Percentiles rank a stretch among this genome's conserved stretches.
phyloP scores from a whole-genome alignment of 2,113 vertebrate species.

The Psilopogon haemacephalus region DNA sequence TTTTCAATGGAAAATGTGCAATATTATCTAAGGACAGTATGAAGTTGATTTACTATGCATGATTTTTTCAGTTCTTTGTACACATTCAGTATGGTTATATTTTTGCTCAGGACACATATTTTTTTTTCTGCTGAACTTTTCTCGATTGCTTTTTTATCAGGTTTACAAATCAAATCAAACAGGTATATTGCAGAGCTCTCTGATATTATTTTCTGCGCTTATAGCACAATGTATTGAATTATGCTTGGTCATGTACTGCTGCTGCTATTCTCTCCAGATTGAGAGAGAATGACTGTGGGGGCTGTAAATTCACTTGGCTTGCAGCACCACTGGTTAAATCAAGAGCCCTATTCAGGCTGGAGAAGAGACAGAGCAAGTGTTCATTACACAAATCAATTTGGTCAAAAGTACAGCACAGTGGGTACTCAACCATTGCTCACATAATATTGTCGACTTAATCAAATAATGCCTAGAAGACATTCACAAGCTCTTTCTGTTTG shows the following conservation, averaged over 20 bases:
- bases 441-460: conserved; percentile 84
- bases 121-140: conserved; percentile 76
- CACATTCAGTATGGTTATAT: conserved; percentile 70
- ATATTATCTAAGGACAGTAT: conserved; percentile 56
- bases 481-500: conserved; percentile 64
- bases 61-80: conserved; percentile 67
- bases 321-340: conserved; percentile 77
- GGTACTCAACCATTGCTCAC: conserved; percentile 79
- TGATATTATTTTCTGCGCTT: conserved; percentile 80
- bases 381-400: conserved; percentile 85
- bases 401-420: conserved; percentile 80
- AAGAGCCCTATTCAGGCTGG: conserved; percentile 76
- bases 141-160: conserved; percentile 84
- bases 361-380: conserved; percentile 79
- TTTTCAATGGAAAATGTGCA: conserved; percentile 61
- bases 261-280: conserved; percentile 74
- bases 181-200: conserved; percentile 81
- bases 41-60: conserved; percentile 70
- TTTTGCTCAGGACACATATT: conserved; percentile 68
- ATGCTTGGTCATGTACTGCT: conserved; percentile 69
- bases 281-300: conserved; percentile 74
- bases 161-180: conserved; percentile 88
- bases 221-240: conserved; percentile 82
- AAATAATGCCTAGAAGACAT: conserved; percentile 81
- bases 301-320: conserved; percentile 78